Conservation (phyloP, 2,888 invertebrate genomes). For the Lochmaea crataegi region DNA sequence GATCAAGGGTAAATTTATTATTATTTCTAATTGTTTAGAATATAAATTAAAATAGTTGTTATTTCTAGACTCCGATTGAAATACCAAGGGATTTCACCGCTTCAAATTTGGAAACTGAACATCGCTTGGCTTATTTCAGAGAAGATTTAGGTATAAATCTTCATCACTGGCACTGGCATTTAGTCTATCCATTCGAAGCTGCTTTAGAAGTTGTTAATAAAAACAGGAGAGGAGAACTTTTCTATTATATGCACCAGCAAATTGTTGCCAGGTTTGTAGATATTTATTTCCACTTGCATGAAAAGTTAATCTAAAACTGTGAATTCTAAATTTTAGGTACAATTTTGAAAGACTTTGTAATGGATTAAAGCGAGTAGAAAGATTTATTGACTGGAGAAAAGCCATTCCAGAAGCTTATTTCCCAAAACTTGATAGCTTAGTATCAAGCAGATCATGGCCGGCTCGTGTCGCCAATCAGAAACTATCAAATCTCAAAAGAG, state of each 20-base stretch:
- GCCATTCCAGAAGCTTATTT: constrained; percentile 85
- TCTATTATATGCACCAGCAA: constrained; percentile 84
- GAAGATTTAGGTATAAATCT: constrained; percentile 88
- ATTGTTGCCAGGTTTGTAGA: constrained; percentile 71
- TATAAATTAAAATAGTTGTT: not conserved
- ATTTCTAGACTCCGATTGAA: constrained; percentile 71
- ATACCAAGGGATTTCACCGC: constrained; percentile 83
- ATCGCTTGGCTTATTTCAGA: constrained; percentile 84
- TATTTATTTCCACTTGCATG: not conserved
- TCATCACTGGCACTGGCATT: constrained; percentile 94
- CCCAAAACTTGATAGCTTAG: constrained; percentile 83
- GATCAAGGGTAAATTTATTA: constrained; percentile 69
- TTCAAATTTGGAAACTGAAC: constrained; percentile 79
- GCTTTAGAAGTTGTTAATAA: constrained; percentile 74
- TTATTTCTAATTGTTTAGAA: not conserved
- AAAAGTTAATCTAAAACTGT: too few relatives aligned
- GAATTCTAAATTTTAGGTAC: constrained; percentile 64
- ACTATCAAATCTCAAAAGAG: constrained; percentile 74
- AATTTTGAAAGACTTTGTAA: constrained; percentile 83
- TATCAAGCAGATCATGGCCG: constrained; percentile 82
- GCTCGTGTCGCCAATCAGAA: constrained; percentile 72
- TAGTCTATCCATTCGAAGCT: constrained; percentile 84
- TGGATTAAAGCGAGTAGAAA: constrained; percentile 72
- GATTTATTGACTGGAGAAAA: constrained; percentile 74
- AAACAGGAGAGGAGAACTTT: constrained; percentile 82